Evolutionary conservation across 2,888 invertebrate genomes (phyloP).

Genomic region (Saturnia japonica): DNA sequence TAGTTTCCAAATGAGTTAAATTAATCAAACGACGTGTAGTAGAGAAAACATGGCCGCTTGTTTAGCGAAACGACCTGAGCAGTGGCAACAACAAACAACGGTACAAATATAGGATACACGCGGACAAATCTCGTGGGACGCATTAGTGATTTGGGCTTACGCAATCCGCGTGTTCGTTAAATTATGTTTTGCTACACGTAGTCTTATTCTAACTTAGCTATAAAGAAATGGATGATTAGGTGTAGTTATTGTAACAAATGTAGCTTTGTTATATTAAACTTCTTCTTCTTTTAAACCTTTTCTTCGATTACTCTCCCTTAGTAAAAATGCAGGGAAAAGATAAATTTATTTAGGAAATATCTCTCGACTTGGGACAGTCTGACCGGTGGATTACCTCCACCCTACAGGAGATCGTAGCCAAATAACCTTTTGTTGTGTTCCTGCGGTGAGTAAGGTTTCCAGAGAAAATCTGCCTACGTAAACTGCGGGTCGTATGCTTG

Average conservation of each 20-base stretch:
- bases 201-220: neutral
- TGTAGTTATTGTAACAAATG: neutral
- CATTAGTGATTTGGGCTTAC: conserved; percentile 4
- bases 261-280: neutral
- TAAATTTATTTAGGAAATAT: too few species aligned
- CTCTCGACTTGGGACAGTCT: too few species aligned
- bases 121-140: conserved; percentile 2
- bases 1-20: conserved; percentile 10
- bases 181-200: neutral
- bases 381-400: too few species aligned
- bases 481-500: too few species aligned
- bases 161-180: neutral
- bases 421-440: too few species aligned
- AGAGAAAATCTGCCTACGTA: too few species aligned
- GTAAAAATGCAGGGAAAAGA: too few species aligned
- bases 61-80: conserved; percentile 8
- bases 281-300: too few species aligned
- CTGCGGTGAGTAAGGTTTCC: too few species aligned
- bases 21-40: conserved; percentile 10
- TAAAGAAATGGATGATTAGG: neutral
- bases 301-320: too few species aligned
- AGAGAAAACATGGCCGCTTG: conserved; percentile 3
- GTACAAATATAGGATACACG: neutral
- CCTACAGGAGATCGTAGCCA: too few species aligned
- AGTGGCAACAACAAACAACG: conserved; percentile 1